phyloP scores from a whole-genome alignment of 1,140 invertebrate genomes.

The Cydia splendana region DNA sequence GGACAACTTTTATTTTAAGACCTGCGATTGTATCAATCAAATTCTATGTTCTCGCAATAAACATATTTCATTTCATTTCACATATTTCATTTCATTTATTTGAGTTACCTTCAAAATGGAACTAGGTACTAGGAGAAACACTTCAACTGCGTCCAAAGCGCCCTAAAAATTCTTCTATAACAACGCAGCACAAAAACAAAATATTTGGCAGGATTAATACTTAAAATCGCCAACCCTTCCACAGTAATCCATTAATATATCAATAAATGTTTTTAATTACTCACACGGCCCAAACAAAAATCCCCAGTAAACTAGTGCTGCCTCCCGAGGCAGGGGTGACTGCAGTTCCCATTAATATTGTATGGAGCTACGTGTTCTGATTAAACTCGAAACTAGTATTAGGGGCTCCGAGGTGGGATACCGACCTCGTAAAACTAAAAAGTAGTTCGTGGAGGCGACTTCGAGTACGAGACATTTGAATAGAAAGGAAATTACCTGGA shows the following conservation, averaged over 20 bases:
- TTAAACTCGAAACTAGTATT: constrained; percentile 32
- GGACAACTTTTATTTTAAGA: too few species aligned
- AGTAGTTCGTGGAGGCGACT: constrained; percentile 13
- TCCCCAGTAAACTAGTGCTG: constrained; percentile 22
- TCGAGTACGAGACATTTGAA: not conserved
- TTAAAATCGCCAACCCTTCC: not conserved
- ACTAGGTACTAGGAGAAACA: too few species aligned
- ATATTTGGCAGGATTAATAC: not conserved
- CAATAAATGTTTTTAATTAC: constrained; percentile 27
- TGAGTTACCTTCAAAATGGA: too few species aligned
- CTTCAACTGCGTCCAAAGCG: too few species aligned
- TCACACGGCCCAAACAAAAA: constrained; percentile 18
- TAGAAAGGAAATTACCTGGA: constrained; percentile 11
- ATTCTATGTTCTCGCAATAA: too few species aligned
- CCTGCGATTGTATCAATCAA: too few species aligned
- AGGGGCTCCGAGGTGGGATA: constrained; percentile 19
- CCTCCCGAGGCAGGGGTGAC: not conserved
- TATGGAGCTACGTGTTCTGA: constrained; percentile 33
- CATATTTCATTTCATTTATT: too few species aligned
- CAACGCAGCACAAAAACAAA: not conserved
- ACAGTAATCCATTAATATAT: constrained; percentile 4
- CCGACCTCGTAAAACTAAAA: constrained; percentile 15
- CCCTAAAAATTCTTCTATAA: too few species aligned
- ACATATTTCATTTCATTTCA: too few species aligned
- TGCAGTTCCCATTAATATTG: constrained; percentile 36